Evolutionary conservation across 2,113 vertebrate genomes (phyloP), one percentile per base, ranked within the genome.

Genomic region (Ascaphus truei): DNA sequence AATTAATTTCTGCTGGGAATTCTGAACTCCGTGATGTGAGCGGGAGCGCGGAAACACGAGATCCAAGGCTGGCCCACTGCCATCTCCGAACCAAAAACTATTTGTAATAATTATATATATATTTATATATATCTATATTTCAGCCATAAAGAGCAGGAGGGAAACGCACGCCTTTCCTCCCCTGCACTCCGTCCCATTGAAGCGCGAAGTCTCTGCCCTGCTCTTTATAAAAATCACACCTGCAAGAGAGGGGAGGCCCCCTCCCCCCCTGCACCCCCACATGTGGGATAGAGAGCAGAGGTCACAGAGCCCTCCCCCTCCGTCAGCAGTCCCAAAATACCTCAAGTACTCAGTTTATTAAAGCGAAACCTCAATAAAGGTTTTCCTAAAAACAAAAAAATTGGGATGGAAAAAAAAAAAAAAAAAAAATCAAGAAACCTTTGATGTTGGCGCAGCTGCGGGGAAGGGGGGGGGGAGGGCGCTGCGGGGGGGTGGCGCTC

Each of bases 91-190:
- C 76, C 81, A 81, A 81, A 81, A 50, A 68, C 52, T 57, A 57
- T 68, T 68, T 84, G 82, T 80, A 81, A 81, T 85, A 85, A 82
- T 81, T 85, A 82, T 86, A 86, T 86, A 84, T 62, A 62, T 67
- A 57, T 68, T 51, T 63, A 51, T 63, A 82, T 83, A 82, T 84
- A 80, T 85, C 84, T 86, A 83, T 86, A 85, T 85, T 86, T 86
- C 76, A 83, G 76, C 80, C 82, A 77, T 77, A 79, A 74, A 69
- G 13, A 33, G 71, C 74, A 74, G 39, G 30, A 77, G 55, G 31
- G 84, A 20, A 72, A 74, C 39, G 33, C 20, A 27, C 43, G 10
- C n/a, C n/a, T n/a, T n/a, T n/a, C n/a, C n/a, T n/a, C n/a, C n/a
- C n/a, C n/a, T n/a, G n/a, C 47, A 29, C 64, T 57, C 27, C 64